These are phyloP conservation scores for Sciurus niger DNA, from an alignment of 2,113 vertebrate genomes.

Conservation along the genomic window DNA sequence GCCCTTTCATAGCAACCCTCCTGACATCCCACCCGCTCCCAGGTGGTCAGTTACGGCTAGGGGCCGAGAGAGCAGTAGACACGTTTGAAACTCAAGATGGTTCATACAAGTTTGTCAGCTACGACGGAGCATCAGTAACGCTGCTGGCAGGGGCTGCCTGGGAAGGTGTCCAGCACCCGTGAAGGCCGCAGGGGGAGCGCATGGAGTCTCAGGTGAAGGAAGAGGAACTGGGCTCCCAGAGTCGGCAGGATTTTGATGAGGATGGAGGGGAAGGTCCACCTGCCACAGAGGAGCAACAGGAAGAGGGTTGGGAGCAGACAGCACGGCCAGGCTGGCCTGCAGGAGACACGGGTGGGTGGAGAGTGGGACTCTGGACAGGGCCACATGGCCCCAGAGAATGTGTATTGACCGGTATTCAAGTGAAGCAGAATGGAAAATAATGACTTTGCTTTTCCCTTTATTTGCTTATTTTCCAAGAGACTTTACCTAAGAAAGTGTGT, in stretches of 20 bases:
- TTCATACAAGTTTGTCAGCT: background rate
- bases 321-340: too few species aligned
- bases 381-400: background rate
- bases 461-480: background rate
- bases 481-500: background rate
- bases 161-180: background rate
- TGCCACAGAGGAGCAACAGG: background rate
- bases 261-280: background rate
- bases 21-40: fast-evolving
- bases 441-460: background rate
- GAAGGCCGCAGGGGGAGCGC: background rate
- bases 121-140: background rate
- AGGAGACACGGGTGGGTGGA: too few species aligned
- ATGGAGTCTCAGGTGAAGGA: background rate
- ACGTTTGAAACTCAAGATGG: background rate
- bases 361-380: too few species aligned
- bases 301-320: background rate
- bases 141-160: background rate
- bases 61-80: too few species aligned
- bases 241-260: background rate
- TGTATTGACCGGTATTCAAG: background rate
- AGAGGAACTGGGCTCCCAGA: background rate
- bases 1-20: background rate
- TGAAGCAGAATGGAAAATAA: conserved; percentile 26
- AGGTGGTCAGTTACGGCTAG: background rate